Evolutionary conservation across 2,797 vertebrate species (phyloP).

Genomic region (Rhinella marina): DNA sequence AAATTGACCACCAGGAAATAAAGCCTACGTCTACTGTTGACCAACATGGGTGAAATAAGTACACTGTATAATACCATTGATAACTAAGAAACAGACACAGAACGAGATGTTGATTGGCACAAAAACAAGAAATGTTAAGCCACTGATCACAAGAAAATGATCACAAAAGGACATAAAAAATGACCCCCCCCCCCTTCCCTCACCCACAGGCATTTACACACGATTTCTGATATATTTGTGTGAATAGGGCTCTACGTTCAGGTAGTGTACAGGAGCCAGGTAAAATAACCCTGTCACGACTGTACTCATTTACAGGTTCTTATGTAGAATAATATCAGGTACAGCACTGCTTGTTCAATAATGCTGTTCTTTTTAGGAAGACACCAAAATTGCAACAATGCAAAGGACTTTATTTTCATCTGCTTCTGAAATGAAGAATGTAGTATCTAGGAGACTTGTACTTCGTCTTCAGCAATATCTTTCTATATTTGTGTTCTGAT

Average conservation of each 20-base stretch:
- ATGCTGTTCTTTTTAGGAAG: neutral
- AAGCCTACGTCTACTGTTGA: neutral
- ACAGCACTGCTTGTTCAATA: neutral
- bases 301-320: neutral
- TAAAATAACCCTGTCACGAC: too few species aligned
- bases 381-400: neutral
- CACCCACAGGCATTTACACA: neutral
- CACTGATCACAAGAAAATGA: neutral
- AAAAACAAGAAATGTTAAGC: neutral
- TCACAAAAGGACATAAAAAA: neutral
- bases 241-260: too few species aligned
- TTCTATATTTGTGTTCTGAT: neutral
- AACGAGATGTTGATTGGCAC: neutral
- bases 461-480: neutral
- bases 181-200: too few species aligned
- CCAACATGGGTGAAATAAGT: neutral
- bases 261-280: too few species aligned
- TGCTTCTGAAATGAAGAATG: neutral
- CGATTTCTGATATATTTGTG: too few species aligned
- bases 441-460: neutral
- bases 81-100: neutral
- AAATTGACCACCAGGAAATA: neutral
- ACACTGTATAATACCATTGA: neutral
- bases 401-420: neutral
- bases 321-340: neutral